Evolutionary conservation across 2,113 vertebrate species (phyloP).

Genomic region (human): GRCh38 chr1:174825001-174825500

Average conservation of each 20-base stretch:
- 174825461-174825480: neutral
- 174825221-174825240: neutral
- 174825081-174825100: neutral
- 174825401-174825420: neutral
- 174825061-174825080: neutral
- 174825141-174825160: neutral
- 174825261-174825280: neutral
- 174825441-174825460: neutral
- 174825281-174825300: no score
- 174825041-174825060: neutral
- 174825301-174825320: neutral
- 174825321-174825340: neutral
- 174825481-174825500: neutral
- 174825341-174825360: neutral
- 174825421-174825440: neutral
- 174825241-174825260: neutral
- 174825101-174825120: neutral
- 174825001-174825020: neutral
- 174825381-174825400: neutral
- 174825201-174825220: neutral
- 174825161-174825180: neutral
- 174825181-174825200: neutral
- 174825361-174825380: neutral
- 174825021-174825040: neutral
- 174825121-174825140: neutral